Evolutionary conservation across 2,113 vertebrate genomes (phyloP).

Genomic region (Lamprologus speciosus): DNA sequence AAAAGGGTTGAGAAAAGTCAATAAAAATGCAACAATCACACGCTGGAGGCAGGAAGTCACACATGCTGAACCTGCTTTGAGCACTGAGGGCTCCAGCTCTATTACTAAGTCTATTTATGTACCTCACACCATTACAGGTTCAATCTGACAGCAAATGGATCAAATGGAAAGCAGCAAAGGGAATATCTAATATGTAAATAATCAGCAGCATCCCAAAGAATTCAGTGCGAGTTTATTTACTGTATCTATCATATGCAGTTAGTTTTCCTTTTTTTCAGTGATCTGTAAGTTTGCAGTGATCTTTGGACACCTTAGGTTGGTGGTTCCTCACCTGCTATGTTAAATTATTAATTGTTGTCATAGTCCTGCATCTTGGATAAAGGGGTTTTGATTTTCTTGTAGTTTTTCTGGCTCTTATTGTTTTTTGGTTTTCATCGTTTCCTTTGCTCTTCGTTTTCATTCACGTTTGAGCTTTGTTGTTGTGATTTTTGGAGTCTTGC

Average conservation of each 20-base stretch:
- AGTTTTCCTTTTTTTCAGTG: background rate
- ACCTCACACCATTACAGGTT: background rate
- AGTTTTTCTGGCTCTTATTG: background rate
- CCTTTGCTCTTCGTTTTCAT: background rate
- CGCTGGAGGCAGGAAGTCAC: background rate
- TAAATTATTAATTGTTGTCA: background rate
- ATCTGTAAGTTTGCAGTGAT: background rate
- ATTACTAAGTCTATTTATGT: constrained; percentile 33
- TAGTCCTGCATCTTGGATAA: background rate
- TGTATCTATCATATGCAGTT: background rate
- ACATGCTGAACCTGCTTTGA: background rate
- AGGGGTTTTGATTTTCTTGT: background rate
- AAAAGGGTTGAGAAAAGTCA: constrained; percentile 15
- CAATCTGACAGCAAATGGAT: constrained; percentile 26
- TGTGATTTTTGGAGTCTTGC: background rate
- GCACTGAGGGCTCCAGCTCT: background rate
- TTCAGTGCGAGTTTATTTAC: background rate
- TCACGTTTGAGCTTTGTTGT: background rate
- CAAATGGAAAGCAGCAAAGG: constrained; percentile 40
- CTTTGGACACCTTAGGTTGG: background rate
- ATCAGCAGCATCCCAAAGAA: background rate
- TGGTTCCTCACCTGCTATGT: background rate
- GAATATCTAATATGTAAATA: constrained; percentile 36
- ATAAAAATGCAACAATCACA: constrained; percentile 13
- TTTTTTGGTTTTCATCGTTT: background rate